A percentile compares a stretch with the other conserved stretches of the same genome.
phyloP scores from a whole-genome alignment of 2,797 vertebrate species.

The Echiichthys vipera region DNA sequence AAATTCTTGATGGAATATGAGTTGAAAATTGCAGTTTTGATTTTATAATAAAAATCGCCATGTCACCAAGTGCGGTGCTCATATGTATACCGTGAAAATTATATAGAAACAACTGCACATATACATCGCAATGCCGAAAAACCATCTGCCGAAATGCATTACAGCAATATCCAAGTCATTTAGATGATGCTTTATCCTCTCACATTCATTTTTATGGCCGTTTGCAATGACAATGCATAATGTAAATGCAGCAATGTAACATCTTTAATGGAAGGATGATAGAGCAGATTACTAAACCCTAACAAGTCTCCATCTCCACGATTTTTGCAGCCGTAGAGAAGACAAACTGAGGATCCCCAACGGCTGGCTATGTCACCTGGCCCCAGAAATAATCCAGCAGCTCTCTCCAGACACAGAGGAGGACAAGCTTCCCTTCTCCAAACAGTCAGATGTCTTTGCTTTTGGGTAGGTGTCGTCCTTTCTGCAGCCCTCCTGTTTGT shows the following conservation, averaged over 20 bases:
- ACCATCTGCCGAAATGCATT: no score
- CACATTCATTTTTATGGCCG: no score
- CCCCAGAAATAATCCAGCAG: slow-evolving; percentile 97
- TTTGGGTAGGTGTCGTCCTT: slow-evolving; percentile 89
- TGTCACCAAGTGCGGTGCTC: no score
- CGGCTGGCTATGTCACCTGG: slow-evolving; percentile 98
- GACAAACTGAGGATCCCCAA: slow-evolving; percentile 97
- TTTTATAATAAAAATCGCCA: no score
- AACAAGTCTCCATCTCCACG: slow-evolving; percentile 13
- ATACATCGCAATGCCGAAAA: no score
- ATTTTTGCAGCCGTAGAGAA: slow-evolving; percentile 85
- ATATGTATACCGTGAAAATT: no score
- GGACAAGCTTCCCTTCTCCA: slow-evolving; percentile 99
- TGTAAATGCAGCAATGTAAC: slow-evolving; percentile 1
- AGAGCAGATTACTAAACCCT: slow-evolving; percentile 5
- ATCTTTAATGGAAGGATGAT: background rate
- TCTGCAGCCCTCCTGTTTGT: slow-evolving; percentile 31
- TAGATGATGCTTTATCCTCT: no score
- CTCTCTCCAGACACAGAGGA: slow-evolving; percentile 97
- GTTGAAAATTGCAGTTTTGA: no score
- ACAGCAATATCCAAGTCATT: no score
- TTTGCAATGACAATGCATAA: background rate
- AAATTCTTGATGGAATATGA: no score
- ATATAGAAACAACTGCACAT: no score
- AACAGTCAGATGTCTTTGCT: slow-evolving; percentile 97